These are phyloP conservation scores for Lophochroa leadbeateri DNA, from an alignment of 2,113 vertebrate species.

Conservation along the genomic window DNA sequence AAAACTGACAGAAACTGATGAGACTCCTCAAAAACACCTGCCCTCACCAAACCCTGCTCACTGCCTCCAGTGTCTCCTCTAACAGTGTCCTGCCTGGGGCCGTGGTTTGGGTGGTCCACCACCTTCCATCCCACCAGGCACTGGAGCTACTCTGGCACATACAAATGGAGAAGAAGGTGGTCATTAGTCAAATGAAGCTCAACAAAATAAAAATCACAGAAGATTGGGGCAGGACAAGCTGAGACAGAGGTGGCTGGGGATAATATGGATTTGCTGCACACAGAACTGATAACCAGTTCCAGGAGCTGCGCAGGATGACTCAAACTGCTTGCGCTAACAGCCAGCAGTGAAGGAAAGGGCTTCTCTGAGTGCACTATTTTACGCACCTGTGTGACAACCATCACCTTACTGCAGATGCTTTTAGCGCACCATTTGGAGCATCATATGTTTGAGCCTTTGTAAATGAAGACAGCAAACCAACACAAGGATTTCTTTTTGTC, in stretches of 20 bases:
- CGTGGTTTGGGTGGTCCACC: neutral
- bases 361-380: neutral
- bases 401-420: neutral
- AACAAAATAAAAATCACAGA: neutral
- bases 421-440: neutral
- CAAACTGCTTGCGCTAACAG: neutral
- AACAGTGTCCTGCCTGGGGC: neutral
- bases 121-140: neutral
- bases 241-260: neutral
- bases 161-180: neutral
- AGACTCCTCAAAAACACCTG: neutral
- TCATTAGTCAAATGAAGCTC: neutral
- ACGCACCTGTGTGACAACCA: neutral
- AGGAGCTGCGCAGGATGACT: neutral
- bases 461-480: neutral
- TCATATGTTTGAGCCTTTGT: neutral
- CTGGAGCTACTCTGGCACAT: neutral
- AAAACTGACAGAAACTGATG: neutral
- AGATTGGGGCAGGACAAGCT: neutral
- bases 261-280: neutral
- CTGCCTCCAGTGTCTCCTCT: neutral
- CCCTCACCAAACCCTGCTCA: neutral
- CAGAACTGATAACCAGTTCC: neutral
- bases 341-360: neutral
- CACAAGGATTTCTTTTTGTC: neutral